Conservation (phyloP, 2,113 vertebrate species). For the Pelecanus crispus region DNA sequence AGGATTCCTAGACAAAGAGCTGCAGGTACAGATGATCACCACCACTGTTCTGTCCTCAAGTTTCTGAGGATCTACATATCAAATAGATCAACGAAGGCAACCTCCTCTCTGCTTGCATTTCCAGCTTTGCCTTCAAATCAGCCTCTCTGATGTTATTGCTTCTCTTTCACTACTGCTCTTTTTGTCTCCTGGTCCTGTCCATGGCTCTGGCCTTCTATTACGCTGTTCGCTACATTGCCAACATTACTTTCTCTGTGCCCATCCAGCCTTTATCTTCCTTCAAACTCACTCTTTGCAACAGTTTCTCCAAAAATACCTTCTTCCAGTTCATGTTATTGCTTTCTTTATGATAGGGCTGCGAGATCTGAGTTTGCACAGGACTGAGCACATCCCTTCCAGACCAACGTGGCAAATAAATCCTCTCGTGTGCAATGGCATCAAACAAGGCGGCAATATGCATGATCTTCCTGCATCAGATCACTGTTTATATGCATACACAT, state of each 20-base stretch:
- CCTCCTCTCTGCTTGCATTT: not conserved
- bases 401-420: not conserved
- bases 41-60: not conserved
- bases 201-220: not conserved
- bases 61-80: not conserved
- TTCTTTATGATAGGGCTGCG: accelerated
- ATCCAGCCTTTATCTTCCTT: not conserved
- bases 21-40: not conserved
- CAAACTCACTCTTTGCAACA: not conserved
- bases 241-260: not conserved
- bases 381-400: not conserved
- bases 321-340: not conserved
- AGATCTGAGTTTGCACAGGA: not conserved
- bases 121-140: not conserved
- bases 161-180: not conserved
- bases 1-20: not conserved
- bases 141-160: not conserved
- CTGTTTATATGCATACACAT: not conserved
- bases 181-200: not conserved
- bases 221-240: accelerated
- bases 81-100: not conserved
- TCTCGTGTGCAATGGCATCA: not conserved
- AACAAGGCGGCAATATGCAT: not conserved
- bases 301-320: not conserved
- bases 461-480: not conserved